Evolutionary conservation across 2,113 vertebrate genomes (phyloP).

Genomic region (Chelonoidis abingdonii): DNA sequence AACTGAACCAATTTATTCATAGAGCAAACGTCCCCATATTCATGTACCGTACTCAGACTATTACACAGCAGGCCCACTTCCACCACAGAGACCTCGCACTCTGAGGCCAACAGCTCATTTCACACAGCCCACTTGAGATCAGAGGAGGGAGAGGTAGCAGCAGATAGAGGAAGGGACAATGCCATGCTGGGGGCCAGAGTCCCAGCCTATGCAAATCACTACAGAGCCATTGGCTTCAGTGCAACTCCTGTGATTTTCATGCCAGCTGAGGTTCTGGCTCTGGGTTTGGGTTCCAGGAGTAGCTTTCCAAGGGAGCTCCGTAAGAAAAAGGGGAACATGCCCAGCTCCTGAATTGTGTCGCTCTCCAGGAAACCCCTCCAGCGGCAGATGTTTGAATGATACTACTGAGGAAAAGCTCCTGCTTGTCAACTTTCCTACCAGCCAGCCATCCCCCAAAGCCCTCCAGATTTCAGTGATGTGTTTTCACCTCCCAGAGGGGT

Average conservation of each 20-base stretch:
- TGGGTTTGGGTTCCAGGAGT: not conserved
- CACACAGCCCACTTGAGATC: not conserved
- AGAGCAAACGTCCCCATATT: not conserved
- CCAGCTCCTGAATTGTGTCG: not conserved
- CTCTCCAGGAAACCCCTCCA: not conserved
- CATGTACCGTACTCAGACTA: not conserved
- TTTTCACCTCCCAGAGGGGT: not conserved
- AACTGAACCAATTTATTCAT: rapidly evolving
- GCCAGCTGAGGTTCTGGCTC: not conserved
- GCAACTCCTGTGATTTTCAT: not conserved
- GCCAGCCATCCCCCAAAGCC: not conserved
- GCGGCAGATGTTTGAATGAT: not conserved
- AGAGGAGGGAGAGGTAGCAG: not conserved
- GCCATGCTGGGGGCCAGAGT: rapidly evolving
- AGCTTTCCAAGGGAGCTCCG: not conserved
- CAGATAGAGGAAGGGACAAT: not conserved
- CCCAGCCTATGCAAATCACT: rapidly evolving
- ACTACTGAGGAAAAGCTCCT: not conserved
- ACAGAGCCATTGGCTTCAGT: not conserved
- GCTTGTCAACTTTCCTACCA: not conserved
- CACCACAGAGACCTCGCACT: not conserved
- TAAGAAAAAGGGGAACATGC: not conserved
- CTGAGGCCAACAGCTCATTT: not conserved
- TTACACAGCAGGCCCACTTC: not conserved
- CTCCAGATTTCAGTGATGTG: not conserved